phyloP scores from a whole-genome alignment of 1,140 invertebrate species.

The Brachionus paranguensis region DNA sequence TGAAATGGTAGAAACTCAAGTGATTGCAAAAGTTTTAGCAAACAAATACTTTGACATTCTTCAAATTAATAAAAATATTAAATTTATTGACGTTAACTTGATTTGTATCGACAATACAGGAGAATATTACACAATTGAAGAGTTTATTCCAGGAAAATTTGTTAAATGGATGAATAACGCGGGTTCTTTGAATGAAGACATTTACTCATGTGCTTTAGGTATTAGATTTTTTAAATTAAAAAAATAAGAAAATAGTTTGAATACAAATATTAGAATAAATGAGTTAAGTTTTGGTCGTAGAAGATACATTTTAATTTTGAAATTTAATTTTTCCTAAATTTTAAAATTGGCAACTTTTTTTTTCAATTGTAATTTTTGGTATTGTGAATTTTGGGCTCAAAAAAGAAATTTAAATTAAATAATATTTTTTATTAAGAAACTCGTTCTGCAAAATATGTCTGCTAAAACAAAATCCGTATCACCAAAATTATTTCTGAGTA shows the following conservation, averaged over 20 bases:
- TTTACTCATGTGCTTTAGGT: slow-evolving; percentile 18
- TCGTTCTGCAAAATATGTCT: no score
- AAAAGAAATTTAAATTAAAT: no score
- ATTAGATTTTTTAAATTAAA: background rate
- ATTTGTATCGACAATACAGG: background rate
- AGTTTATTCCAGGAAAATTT: background rate
- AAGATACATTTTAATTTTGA: no score
- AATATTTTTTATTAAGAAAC: no score
- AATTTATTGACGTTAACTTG: background rate
- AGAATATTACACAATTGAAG: background rate
- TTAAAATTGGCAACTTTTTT: no score
- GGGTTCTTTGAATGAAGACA: background rate
- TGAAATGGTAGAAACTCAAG: slow-evolving; percentile 4
- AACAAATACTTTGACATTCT: background rate
- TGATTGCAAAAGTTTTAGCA: background rate
- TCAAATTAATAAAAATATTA: background rate
- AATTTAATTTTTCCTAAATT: no score
- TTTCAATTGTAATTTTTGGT: no score
- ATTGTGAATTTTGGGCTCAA: no score
- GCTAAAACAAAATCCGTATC: no score
- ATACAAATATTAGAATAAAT: background rate
- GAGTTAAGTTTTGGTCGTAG: background rate
- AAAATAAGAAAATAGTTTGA: background rate
- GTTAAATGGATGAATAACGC: slow-evolving; percentile 34
- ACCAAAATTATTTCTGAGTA: no score